Percentiles rank a stretch among this genome's conserved stretches.
Conservation (phyloP, 2,113 vertebrate genomes). For the Ceratotherium simum region DNA sequence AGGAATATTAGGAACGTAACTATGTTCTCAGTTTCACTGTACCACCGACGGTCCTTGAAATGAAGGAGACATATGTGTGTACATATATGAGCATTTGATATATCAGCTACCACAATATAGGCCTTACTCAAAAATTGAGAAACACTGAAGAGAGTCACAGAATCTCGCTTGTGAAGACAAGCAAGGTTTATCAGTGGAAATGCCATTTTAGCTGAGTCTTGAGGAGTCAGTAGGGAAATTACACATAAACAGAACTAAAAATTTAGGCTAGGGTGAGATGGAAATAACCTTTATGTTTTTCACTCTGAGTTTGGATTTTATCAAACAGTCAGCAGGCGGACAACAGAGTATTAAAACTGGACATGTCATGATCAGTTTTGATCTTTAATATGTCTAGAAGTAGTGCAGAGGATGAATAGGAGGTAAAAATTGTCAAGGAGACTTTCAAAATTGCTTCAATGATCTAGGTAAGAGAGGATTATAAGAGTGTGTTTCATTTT, state of each 20-base stretch:
- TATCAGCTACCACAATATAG: background rate
- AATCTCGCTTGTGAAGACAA: background rate
- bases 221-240: fast-evolving
- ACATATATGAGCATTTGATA: background rate
- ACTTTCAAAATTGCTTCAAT: background rate
- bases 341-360: background rate
- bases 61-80: background rate
- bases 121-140: background rate
- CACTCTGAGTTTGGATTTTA: background rate
- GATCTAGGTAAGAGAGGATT: background rate
- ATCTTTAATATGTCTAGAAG: background rate
- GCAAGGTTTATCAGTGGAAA: background rate
- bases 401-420: background rate
- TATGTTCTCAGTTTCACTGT: background rate
- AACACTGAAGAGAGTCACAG: background rate
- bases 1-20: background rate
- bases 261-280: background rate
- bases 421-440: background rate
- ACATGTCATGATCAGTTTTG: background rate
- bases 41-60: background rate
- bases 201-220: background rate
- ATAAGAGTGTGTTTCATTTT: background rate
- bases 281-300: background rate
- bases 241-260: background rate
- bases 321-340: background rate